Evolutionary conservation across 2,888 invertebrate species (phyloP), one percentile per base, ranked within the genome.

Genomic region (Acanthococcus lagerstroemiae): DNA sequence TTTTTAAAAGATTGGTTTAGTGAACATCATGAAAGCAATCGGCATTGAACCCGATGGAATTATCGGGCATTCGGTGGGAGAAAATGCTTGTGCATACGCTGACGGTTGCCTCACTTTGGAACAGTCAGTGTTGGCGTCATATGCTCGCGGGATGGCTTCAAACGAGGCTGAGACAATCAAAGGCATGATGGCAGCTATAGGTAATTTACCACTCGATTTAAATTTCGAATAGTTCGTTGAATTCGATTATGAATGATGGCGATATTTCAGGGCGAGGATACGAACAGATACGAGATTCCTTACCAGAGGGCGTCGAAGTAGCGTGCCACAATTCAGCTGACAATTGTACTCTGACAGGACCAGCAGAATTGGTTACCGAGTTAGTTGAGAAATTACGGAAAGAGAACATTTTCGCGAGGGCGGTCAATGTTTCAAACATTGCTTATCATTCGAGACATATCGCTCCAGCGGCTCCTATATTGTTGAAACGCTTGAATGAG

Each of bases 321-420:
- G 88, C 90, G 9, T 91, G 90, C 73, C 90, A 88, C 76, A 91
- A 91, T 74, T 83, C 87, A 0, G 80, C 83, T 3, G 85, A 85
- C 68, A 87, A 86, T 45, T 84, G 87, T 60, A 90, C 90, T 0
- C 81, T 91, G 63, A 90, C 90, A 1, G 90, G 90, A 1, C 88
- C 87, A 0, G 80, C 80, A 2, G 82, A 82, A 26, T 78, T 78
- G 12, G 58, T 87, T 77, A 77, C 77, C 58, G 76, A 77, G 21
- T 85, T 84, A 70, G 83, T 86, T 0, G 79, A 77, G 55, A 70
- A 78, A 67, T 72, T 83, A 9, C 78, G 80, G 72, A 73, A 72
- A 5, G 67, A 71, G 46, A 70, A 70, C 5, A 66, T 73, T 7
- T 74, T 74, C 55, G 73, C 73, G 0, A 70, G 70, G 52, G 65